These are phyloP conservation scores for Rhyzopertha dominica DNA, from an alignment of 1,140 invertebrate species.

Conservation along the genomic window DNA sequence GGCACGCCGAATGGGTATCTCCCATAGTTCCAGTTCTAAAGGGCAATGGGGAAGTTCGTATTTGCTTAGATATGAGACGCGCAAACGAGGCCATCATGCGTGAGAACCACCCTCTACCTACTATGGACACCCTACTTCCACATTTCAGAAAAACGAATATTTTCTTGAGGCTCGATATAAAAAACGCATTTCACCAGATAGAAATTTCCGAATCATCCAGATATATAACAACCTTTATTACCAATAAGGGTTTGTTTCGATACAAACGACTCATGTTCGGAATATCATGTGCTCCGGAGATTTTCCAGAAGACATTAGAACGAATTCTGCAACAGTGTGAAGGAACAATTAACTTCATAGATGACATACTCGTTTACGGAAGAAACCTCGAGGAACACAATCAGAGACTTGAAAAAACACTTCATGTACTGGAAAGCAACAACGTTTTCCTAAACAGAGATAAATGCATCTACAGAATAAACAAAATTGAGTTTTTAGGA, in stretches of 20 bases:
- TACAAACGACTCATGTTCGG: conserved; percentile 43
- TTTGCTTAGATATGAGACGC: conserved; percentile 43
- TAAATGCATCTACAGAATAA: conserved; percentile 24
- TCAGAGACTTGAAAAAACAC: conserved; percentile 3
- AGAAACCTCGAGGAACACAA: conserved; percentile 12
- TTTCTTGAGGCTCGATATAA: conserved; percentile 3
- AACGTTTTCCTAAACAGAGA: conserved; percentile 25
- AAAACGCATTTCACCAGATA: conserved; percentile 28
- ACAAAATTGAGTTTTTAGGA: conserved; percentile 11
- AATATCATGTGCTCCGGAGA: conserved; percentile 37
- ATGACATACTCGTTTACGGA: conserved; percentile 19
- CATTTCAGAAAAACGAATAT: not conserved
- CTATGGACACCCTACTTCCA: conserved; percentile 17
- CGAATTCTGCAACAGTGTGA: conserved; percentile 29
- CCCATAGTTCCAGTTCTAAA: conserved; percentile 39
- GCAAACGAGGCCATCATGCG: conserved; percentile 33
- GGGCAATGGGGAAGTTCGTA: conserved; percentile 33
- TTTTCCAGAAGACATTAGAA: conserved; percentile 43
- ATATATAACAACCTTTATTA: conserved; percentile 33
- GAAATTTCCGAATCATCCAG: conserved; percentile 22
- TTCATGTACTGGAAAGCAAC: conserved; percentile 15
- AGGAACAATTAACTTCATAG: conserved; percentile 17
- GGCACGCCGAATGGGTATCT: conserved; percentile 38
- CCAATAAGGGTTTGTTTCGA: conserved; percentile 36
- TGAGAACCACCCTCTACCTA: conserved; percentile 24